Base-by-base conservation (phyloP, 2,113 vertebrate species). In the Falco punctatus region DNA sequence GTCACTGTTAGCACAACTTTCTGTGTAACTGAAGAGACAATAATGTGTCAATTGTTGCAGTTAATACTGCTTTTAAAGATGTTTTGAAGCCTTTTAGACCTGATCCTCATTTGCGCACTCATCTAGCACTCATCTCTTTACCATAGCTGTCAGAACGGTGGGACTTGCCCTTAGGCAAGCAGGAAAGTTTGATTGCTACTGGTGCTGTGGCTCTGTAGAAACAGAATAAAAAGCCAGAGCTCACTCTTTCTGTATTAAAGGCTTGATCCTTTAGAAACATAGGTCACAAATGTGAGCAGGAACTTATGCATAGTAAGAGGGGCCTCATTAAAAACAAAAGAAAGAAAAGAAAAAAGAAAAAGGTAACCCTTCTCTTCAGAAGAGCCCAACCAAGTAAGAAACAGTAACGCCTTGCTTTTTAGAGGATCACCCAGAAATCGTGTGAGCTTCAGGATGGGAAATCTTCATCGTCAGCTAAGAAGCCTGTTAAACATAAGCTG, bases 171-270 rank as follows among this genome's bases (percentile, higher is more conserved):
- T 81, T 48, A 57, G 58, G 66, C 42, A n/a, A 26, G 52, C 6
- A 6, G 72, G 52, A 13, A 11, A 4, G 49, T 55, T 61, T 55
- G 59, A 1, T 38, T 49, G 22, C 72, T 78, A 3, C 54, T 73
- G 28, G 11, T 44, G 1, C 61, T 78, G 59, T 46, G 77, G n/a
- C 64, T 62, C 64, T 55, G 32, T n/a, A 32, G 54, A 30, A 91
- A 35, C 8, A 54, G 24, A 35, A 40, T 5, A 40, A 71, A 75
- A 67, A 81, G 16, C n/a, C 65, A 30, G 44, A 65, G 20, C 28
- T 79, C 9, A 0, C 0, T 59, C 38, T n/a, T 52, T 19, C 4
- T 70, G 2, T 51, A 1, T 11, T 57, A 23, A 59, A 71, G 27
- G 18, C 42, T 82, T 61, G 66, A 40, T 57, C 46, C 35, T 30